These are phyloP conservation scores for Cygnus atratus DNA, from an alignment of 2,113 vertebrate species.

Conservation along the genomic window DNA sequence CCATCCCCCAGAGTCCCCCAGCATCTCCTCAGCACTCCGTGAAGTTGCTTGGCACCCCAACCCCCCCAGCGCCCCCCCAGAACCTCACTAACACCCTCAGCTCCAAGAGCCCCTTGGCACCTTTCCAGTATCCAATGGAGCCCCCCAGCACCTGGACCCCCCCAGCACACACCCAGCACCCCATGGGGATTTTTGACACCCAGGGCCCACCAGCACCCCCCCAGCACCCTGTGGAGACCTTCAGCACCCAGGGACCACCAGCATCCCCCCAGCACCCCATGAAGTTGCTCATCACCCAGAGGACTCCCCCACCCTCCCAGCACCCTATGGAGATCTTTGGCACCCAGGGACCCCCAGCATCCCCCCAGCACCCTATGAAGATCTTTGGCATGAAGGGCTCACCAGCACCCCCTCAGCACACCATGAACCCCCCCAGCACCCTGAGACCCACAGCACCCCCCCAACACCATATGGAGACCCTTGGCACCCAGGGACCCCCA, in stretches of 20 bases:
- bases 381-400: too few species aligned
- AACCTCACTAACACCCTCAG: too few species aligned
- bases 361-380: not conserved
- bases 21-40: not conserved
- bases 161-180: not conserved
- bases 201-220: not conserved
- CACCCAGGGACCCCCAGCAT: not conserved
- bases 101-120: too few species aligned
- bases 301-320: too few species aligned
- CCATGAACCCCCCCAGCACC: not conserved
- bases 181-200: not conserved
- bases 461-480: accelerated
- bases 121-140: not conserved
- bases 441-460: too few species aligned
- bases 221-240: not conserved
- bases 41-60: too few species aligned
- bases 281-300: too few species aligned
- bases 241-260: not conserved
- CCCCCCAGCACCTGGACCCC: not conserved
- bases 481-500: not conserved
- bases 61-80: too few species aligned
- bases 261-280: not conserved
- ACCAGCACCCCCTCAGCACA: too few species aligned
- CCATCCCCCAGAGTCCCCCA: not conserved
- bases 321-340: too few species aligned